Evolutionary conservation across 2,888 invertebrate species (phyloP).

Genomic region (Chirona hameri): DNA sequence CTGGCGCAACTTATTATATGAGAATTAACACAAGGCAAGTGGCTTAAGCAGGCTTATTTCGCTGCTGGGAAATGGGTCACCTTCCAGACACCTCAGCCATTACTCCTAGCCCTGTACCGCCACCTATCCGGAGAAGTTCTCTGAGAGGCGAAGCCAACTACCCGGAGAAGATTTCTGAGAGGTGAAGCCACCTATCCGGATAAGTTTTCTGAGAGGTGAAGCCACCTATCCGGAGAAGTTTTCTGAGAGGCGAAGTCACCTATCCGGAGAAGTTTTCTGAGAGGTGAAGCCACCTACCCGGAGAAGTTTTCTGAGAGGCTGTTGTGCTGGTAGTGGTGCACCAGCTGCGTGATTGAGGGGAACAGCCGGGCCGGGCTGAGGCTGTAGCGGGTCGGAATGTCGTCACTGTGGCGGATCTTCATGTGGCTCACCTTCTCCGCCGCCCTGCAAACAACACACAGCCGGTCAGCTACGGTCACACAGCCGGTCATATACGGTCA

Average conservation of each 20-base stretch:
- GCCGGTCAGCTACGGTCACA: too few relatives aligned
- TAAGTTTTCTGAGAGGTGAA: slow-evolving; percentile 38
- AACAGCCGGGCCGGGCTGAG: slow-evolving; percentile 38
- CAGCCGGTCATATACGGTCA: too few relatives aligned
- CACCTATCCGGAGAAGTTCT: too few relatives aligned
- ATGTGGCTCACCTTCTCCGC: slow-evolving; percentile 40
- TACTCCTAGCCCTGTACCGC: too few relatives aligned
- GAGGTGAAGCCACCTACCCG: slow-evolving; percentile 33
- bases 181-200: slow-evolving; percentile 34
- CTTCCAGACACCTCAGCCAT: too few relatives aligned
- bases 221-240: too few relatives aligned
- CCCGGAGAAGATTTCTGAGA: not conserved
- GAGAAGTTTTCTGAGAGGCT: slow-evolving; percentile 37
- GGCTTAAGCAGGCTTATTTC: too few relatives aligned
- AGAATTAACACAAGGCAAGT: too few relatives aligned
- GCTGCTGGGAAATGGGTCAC: too few relatives aligned
- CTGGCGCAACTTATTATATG: too few relatives aligned
- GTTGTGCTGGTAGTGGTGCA: slow-evolving; percentile 36
- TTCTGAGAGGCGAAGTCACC: too few relatives aligned
- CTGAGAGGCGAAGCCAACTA: too few relatives aligned
- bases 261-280: not conserved
- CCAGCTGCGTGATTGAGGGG: slow-evolving; percentile 36
- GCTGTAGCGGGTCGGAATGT: slow-evolving; percentile 33
- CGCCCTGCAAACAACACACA: slow-evolving; percentile 34
- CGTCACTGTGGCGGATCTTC: slow-evolving; percentile 36